These are phyloP conservation scores for Pyrrhosoma nymphula DNA, from an alignment of 2,888 invertebrate species.

Conservation along the genomic window DNA sequence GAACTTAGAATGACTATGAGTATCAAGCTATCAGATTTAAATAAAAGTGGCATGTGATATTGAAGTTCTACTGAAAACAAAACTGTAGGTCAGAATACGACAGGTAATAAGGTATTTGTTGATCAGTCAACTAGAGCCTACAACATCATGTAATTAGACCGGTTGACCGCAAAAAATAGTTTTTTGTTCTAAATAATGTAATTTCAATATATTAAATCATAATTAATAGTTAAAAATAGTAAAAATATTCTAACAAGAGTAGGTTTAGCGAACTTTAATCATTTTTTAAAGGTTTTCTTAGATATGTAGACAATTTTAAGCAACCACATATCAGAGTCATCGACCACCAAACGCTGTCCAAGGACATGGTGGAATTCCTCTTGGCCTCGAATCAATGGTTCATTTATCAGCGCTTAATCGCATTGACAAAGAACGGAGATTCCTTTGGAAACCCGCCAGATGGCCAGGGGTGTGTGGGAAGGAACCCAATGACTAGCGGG, in stretches of 20 bases:
- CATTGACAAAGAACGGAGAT: constrained; percentile 18
- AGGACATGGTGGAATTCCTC: not conserved
- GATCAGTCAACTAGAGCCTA: no score
- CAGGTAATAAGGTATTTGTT: no score
- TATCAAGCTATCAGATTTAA: no score
- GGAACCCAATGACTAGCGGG: not conserved
- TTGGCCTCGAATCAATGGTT: constrained; percentile 12
- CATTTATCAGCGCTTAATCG: constrained; percentile 25
- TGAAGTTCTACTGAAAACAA: no score
- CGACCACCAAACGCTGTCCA: not conserved
- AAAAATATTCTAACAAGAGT: not conserved
- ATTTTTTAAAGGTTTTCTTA: not conserved
- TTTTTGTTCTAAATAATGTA: no score
- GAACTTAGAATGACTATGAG: no score
- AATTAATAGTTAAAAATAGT: no score
- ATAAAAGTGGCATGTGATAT: no score
- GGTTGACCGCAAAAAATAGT: no score
- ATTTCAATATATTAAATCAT: no score
- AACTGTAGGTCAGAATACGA: no score
- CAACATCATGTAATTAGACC: no score
- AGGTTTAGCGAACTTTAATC: not conserved
- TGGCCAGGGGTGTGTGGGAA: constrained; percentile 28
- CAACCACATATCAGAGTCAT: not conserved
- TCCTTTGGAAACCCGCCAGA: constrained; percentile 36
- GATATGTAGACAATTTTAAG: not conserved